Evolutionary conservation across 1,140 invertebrate species (phyloP).

Genomic region (Anastrepha obliqua): DNA sequence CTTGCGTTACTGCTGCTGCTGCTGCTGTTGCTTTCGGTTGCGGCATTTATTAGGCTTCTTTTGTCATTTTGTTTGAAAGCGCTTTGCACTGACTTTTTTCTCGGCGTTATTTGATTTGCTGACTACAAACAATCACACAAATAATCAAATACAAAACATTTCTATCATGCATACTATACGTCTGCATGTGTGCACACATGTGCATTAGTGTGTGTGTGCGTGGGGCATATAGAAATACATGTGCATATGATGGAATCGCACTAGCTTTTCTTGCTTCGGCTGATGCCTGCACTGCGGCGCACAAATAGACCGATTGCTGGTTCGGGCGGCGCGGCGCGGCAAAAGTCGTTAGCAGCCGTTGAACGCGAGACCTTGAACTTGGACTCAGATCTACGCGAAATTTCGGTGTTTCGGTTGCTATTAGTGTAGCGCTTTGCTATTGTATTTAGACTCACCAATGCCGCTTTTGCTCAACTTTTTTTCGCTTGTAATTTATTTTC

Average conservation of each 20-base stretch:
- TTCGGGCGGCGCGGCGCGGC: neutral
- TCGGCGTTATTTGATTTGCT: slow-evolving; percentile 9
- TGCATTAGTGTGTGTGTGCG: neutral
- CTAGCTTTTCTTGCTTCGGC: slow-evolving; percentile 30
- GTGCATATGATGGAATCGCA: slow-evolving; percentile 11
- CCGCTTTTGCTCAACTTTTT: neutral
- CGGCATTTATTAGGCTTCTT: neutral
- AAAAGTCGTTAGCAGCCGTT: slow-evolving; percentile 45
- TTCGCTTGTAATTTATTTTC: slow-evolving; percentile 18
- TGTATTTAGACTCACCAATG: neutral
- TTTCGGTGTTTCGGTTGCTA: slow-evolving; percentile 68
- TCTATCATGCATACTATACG: neutral
- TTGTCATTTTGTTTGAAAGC: neutral
- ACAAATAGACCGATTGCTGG: neutral
- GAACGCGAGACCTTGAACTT: slow-evolving; percentile 70
- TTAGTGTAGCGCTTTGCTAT: slow-evolving; percentile 53
- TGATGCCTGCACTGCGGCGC: slow-evolving; percentile 57
- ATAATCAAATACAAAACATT: neutral
- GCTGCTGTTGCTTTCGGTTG: neutral
- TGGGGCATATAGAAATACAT: neutral
- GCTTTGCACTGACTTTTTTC: neutral
- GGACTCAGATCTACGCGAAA: slow-evolving; percentile 69
- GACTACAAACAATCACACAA: slow-evolving; percentile 11
- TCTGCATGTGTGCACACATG: neutral
- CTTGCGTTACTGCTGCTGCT: neutral